Evolutionary conservation across 2,797 vertebrate species (phyloP), one percentile per base, ranked within the genome.

Genomic region (Rhabdophis nuchalis): DNA sequence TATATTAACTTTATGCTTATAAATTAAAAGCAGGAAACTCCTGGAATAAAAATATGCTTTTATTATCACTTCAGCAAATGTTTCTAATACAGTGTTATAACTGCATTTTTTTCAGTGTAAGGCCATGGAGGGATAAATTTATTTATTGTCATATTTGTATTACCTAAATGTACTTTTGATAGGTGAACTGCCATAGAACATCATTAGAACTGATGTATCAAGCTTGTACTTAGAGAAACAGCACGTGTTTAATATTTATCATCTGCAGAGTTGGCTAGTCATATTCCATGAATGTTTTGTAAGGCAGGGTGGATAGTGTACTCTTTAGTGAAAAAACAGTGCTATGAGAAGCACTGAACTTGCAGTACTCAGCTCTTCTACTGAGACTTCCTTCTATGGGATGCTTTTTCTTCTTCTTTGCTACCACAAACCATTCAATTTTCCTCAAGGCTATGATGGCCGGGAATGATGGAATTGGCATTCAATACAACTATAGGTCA

Each of bases 131-230:
- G 41, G 91, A 92, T 32, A 86, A 25, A 86, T 92, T 88, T 25
- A 87, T 57, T 87, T 58, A 87, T 57, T 87, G 54, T 41, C 54
- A 23, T 36, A 52, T 94, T 57, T 85, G 4, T 54, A n/a, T 14
- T 88, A 58, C 61, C 54, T 93, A 4, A 82, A 92, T 88, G n/a
- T 56, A 89, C n/a, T 68, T 92, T 91, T 89, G 89, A 25, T 20
- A 85, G 5, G 29, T 57, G 32, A 77, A 36, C 32, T 41, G 85
- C 41, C 0, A 0, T 4, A 82, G 13, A 25, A 18, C 9, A 12
- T 53, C 36, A 46, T 90, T 58, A 90, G 23, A 18, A 20, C 16
- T 36, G 20, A 36, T 64, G n/a, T 88, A 56, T 52, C 29, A 54
- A 46, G 23, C 5, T 41, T 57, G 14, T 29, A 52, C 29, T 41